Base-by-base conservation (phyloP, 2,113 vertebrate species). In the Reinhardtius hippoglossoides region DNA sequence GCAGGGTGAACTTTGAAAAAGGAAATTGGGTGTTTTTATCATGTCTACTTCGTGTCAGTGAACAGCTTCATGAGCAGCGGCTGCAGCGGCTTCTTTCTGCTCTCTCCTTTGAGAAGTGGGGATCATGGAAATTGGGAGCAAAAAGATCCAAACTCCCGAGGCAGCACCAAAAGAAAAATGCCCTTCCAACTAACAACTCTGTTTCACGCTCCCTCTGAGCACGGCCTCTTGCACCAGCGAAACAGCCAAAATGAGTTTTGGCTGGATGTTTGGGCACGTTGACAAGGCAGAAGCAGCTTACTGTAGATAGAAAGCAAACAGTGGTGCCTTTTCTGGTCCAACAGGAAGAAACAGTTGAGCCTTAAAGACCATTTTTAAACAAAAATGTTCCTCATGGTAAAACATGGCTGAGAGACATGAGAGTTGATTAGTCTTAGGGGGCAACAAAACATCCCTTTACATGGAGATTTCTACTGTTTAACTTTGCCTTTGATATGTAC, bases 21-120 rank as follows among this genome's bases (percentile, higher is more conserved):
- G 90, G 56, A 92, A 93, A 93, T 86, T 74, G 90, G 74, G 75
- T 76, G 78, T 83, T 86, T 87, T 85, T 84, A 86, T 87, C 75
- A 58, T 67, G 76, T 60, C 31, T 78, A 73, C 78, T 62, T 24
- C 60, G 58, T 78, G 86, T 50, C 62, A 9, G 2, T 37, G 40
- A 80, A 35, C 26, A 26, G 58, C 73, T 76, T 84, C 42, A 67
- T 64, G 57, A 76, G 60, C 27, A n/a, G 31, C 18, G 77, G 76
- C 64, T 75, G 20, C 14, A 59, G 61, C 57, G 9, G 55, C 65
- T 76, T 70, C 68, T 76, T 73, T 62, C 24, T 31, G 60, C 40
- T 55, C 61, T 55, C 62, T 54, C 26, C 69, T 69, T 78, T 80
- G 21, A 67, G 46, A 71, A 59, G 59, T 5, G 20, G 40, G 48